Conservation (phyloP, 2,113 vertebrate species). For the Xyrauchen texanus region DNA sequence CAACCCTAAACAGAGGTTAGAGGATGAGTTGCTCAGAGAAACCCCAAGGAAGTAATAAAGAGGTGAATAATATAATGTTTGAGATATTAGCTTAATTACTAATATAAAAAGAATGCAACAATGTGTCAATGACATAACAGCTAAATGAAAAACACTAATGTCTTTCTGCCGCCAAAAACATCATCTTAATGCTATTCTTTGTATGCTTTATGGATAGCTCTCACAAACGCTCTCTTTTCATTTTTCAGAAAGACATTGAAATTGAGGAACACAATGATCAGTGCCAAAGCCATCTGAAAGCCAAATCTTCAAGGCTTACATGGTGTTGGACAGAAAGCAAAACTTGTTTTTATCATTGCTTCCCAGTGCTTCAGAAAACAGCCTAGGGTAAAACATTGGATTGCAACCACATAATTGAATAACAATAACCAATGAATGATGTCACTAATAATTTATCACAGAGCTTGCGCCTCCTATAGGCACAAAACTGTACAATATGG, state of each 20-base stretch:
- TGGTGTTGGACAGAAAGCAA: constrained; percentile 24
- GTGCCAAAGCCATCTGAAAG: constrained; percentile 15
- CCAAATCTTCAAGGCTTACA: constrained; percentile 25
- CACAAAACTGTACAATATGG: background rate
- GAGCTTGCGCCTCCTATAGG: background rate
- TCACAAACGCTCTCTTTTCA: constrained; percentile 53
- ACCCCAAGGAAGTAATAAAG: background rate
- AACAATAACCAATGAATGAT: constrained; percentile 16
- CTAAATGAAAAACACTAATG: too few species aligned
- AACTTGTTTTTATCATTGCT: constrained; percentile 17
- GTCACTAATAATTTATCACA: constrained; percentile 1
- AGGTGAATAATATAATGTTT: background rate
- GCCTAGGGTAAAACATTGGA: constrained; percentile 8
- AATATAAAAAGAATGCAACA: background rate
- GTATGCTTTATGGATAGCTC: constrained; percentile 41
- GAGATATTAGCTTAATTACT: background rate
- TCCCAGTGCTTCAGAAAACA: constrained; percentile 14
- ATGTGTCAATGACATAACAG: background rate
- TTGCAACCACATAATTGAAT: background rate
- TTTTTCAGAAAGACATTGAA: constrained; percentile 46
- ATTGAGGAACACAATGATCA: constrained; percentile 10
- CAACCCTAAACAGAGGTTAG: background rate
- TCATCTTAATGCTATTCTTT: background rate
- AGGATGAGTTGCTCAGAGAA: background rate
- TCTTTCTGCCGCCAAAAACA: constrained; percentile 28